Conservation (phyloP, 2,113 vertebrate species). For the Sceloporus tristichus region DNA sequence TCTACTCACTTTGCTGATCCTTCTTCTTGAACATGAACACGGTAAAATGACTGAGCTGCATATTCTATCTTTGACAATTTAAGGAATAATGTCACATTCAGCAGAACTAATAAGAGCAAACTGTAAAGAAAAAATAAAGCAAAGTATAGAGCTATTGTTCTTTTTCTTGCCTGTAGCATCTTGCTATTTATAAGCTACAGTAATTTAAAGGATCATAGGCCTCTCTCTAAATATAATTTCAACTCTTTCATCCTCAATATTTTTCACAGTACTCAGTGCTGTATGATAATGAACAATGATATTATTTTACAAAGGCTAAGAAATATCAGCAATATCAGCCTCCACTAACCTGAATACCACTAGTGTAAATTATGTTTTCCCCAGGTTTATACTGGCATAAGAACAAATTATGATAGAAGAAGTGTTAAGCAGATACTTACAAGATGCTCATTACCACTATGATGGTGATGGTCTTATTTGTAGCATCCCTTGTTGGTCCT, state of each 20-base stretch:
- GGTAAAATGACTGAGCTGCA: slow-evolving; percentile 86
- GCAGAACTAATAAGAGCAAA: slow-evolving; percentile 87
- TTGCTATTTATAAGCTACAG: slow-evolving; percentile 2
- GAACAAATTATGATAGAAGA: slow-evolving; percentile 12
- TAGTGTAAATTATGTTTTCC: neutral
- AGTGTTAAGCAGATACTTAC: slow-evolving; percentile 75
- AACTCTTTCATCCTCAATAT: neutral
- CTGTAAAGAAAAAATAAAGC: slow-evolving; percentile 70
- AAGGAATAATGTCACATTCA: slow-evolving; percentile 92
- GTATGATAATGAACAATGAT: neutral
- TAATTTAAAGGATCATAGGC: neutral
- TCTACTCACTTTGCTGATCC: slow-evolving; percentile 77
- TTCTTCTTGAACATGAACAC: slow-evolving; percentile 82
- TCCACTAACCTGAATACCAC: neutral
- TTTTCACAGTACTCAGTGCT: neutral
- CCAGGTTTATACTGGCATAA: neutral
- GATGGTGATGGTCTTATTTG: slow-evolving; percentile 70
- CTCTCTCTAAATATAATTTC: neutral
- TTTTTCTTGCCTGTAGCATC: slow-evolving; percentile 27
- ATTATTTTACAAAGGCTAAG: neutral
- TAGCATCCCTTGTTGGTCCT: slow-evolving; percentile 77
- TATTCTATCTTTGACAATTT: slow-evolving; percentile 95
- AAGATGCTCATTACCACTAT: slow-evolving; percentile 83
- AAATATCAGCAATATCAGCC: neutral
- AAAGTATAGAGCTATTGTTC: neutral